Percentiles rank a stretch among this genome's conserved stretches.
phyloP scores from a whole-genome alignment of 1,140 invertebrate species.

The Episyrphus balteatus region DNA sequence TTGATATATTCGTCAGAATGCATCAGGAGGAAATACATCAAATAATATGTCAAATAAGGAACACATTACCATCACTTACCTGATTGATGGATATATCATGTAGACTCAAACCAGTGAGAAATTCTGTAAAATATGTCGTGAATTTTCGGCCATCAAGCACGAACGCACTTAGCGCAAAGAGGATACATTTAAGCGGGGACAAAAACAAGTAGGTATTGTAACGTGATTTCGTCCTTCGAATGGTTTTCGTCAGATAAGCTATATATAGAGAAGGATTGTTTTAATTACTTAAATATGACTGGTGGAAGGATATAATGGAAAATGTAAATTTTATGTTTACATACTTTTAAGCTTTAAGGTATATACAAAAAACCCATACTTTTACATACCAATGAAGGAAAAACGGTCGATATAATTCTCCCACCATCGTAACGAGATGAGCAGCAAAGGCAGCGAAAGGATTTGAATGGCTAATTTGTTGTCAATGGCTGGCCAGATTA shows the following conservation, averaged over 20 bases:
- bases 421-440: slow-evolving; percentile 77
- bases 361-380: background rate
- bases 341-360: background rate
- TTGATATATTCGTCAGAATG: too few species aligned
- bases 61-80: slow-evolving; percentile 37
- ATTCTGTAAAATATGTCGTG: slow-evolving; percentile 42
- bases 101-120: slow-evolving; percentile 38
- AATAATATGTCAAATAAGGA: background rate
- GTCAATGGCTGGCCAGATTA: slow-evolving; percentile 52
- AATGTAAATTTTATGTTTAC: too few species aligned
- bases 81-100: slow-evolving; percentile 48
- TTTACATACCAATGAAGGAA: slow-evolving; percentile 35
- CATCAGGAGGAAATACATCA: too few species aligned
- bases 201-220: slow-evolving; percentile 59
- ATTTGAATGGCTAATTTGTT: slow-evolving; percentile 41
- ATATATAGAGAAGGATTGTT: background rate
- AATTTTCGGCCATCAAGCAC: slow-evolving; percentile 44
- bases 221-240: slow-evolving; percentile 41
- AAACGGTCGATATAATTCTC: slow-evolving; percentile 57
- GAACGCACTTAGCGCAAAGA: slow-evolving; percentile 49
- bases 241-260: slow-evolving; percentile 22
- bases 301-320: background rate
- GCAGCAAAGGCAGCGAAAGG: slow-evolving; percentile 51
- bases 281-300: background rate
- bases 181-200: slow-evolving; percentile 52